A percentile compares a stretch with the other conserved stretches of the same genome.
phyloP scores from a whole-genome alignment of 2,797 vertebrate genomes.

The Loriculus beryllinus region DNA sequence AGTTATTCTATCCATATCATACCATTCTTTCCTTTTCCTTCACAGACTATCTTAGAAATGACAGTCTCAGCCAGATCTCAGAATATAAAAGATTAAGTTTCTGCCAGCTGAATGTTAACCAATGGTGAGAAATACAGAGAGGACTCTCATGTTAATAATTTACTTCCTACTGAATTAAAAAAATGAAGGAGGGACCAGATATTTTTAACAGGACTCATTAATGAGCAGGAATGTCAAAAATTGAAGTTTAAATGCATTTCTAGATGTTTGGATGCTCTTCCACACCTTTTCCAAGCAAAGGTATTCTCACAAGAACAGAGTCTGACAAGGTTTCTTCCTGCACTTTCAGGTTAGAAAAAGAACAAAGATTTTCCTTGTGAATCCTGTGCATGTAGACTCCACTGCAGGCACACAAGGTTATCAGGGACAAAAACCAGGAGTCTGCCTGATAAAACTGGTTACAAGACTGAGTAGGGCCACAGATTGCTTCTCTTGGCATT shows the following conservation, averaged over 20 bases:
- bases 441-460: background rate
- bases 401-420: background rate
- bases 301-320: background rate
- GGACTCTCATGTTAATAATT: background rate
- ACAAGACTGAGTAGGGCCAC: background rate
- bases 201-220: background rate
- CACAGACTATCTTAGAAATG: background rate
- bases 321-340: background rate
- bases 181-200: background rate
- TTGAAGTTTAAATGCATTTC: background rate
- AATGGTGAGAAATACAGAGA: background rate
- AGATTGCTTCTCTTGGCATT: background rate
- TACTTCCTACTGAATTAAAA: background rate
- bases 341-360: background rate
- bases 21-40: background rate
- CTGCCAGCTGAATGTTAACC: conserved; percentile 5
- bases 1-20: background rate
- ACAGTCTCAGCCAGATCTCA: background rate
- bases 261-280: background rate
- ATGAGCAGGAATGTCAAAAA: background rate
- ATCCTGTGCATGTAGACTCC: background rate
- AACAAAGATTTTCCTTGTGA: background rate
- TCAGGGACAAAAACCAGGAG: background rate
- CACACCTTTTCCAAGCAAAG: background rate
- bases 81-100: background rate